These are phyloP conservation scores for Hylaea fasciaria DNA, from an alignment of 2,888 invertebrate genomes.

Conservation along the genomic window DNA sequence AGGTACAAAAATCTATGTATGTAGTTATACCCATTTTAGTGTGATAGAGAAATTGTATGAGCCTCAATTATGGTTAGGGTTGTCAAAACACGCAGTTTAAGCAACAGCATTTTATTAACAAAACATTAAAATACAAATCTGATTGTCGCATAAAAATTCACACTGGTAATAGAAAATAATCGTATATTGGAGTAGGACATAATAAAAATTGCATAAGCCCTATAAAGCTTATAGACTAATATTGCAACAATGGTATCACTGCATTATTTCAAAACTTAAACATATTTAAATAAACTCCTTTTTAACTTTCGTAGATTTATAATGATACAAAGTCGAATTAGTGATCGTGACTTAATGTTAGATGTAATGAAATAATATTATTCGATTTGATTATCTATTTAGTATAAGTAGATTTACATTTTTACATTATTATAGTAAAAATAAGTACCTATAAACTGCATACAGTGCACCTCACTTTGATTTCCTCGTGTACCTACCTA, in stretches of 20 bases:
- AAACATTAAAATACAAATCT: slow-evolving; percentile 61
- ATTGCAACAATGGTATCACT: slow-evolving; percentile 83
- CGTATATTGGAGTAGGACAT: slow-evolving; percentile 48
- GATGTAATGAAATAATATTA: slow-evolving; percentile 21
- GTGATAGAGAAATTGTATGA: not conserved
- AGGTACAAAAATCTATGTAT: too few species aligned
- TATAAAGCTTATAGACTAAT: slow-evolving; percentile 73
- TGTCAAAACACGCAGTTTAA: slow-evolving; percentile 57
- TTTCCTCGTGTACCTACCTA: slow-evolving; percentile 48
- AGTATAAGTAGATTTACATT: slow-evolving; percentile 67
- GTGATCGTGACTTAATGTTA: slow-evolving; percentile 22
- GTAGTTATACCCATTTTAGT: too few species aligned
- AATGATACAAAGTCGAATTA: slow-evolving; percentile 39
- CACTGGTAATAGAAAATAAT: slow-evolving; percentile 50
- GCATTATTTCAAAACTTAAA: slow-evolving; percentile 59
- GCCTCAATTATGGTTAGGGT: slow-evolving; percentile 24
- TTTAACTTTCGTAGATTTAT: slow-evolving; percentile 40
- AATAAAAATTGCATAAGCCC: slow-evolving; percentile 55
- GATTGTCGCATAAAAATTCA: slow-evolving; percentile 50
- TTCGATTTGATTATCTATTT: slow-evolving; percentile 34
- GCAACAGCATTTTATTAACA: slow-evolving; percentile 82
- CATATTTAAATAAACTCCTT: slow-evolving; percentile 45
- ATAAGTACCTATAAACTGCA: slow-evolving; percentile 55
- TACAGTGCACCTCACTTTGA: slow-evolving; percentile 15
- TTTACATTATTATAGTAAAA: slow-evolving; percentile 66